Evolutionary conservation across 2,797 vertebrate species (phyloP).

Genomic region (Simalia tracyae): DNA sequence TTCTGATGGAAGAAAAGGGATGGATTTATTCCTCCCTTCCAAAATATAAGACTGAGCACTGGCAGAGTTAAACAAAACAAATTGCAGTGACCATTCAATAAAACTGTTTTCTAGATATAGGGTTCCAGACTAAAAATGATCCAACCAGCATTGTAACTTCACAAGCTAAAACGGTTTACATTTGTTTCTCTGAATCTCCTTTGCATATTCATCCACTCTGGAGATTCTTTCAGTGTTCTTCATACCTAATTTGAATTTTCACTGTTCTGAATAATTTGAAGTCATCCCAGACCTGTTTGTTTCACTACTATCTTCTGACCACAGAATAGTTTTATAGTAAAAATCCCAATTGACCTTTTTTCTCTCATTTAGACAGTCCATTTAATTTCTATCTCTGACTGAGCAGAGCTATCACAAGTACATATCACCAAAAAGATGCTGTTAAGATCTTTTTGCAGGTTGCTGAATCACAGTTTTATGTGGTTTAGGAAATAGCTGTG

Average conservation of each 20-base stretch:
- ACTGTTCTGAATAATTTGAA: background rate
- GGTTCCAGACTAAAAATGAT: background rate
- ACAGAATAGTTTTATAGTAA: background rate
- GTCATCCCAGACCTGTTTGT: background rate
- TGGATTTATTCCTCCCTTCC: background rate
- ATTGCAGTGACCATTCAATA: background rate
- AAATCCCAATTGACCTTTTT: background rate
- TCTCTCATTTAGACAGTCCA: background rate
- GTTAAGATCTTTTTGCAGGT: background rate
- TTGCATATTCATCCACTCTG: background rate
- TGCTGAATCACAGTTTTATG: conserved; percentile 18
- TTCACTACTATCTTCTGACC: background rate
- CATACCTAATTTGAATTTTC: background rate
- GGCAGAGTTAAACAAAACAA: background rate
- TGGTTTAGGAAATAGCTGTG: conserved; percentile 10
- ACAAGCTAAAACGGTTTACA: background rate
- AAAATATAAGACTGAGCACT: background rate
- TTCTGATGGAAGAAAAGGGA: background rate
- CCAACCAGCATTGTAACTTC: background rate
- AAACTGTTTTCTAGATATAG: background rate
- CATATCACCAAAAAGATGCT: background rate
- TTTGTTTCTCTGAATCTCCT: background rate
- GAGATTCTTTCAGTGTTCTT: background rate
- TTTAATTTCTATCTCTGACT: background rate
- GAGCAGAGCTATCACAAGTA: background rate